Percentiles rank a stretch among this genome's conserved stretches.
Conservation (phyloP, 1,140 invertebrate species). For the Euwallacea similis region DNA sequence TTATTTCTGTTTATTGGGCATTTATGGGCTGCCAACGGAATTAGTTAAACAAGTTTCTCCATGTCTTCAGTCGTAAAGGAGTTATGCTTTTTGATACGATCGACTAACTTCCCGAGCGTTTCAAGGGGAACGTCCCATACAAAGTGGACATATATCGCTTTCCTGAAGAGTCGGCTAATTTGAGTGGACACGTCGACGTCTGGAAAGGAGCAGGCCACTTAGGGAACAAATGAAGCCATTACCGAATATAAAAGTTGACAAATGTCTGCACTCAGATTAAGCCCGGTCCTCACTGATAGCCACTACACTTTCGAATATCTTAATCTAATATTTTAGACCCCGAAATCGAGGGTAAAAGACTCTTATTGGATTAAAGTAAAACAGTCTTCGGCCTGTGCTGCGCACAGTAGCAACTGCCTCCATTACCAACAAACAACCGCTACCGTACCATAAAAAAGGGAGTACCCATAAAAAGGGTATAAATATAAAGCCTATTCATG, state of each 20-base stretch:
- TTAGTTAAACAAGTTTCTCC: constrained; percentile 33
- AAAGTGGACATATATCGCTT: too few relatives aligned
- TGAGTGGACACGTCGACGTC: constrained; percentile 40
- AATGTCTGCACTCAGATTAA: constrained; percentile 43
- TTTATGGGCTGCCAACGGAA: constrained; percentile 25
- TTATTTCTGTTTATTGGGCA: constrained; percentile 33
- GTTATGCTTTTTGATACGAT: neutral
- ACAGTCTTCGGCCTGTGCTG: too few relatives aligned
- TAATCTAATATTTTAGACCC: constrained; percentile 40
- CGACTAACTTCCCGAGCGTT: neutral
- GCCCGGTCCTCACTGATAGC: constrained; percentile 34
- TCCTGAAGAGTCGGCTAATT: constrained; percentile 31
- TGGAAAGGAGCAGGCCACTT: constrained; percentile 40
- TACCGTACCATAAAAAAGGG: constrained; percentile 19
- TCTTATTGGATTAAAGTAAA: too few relatives aligned
- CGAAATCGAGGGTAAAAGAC: too few relatives aligned
- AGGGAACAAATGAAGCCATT: constrained; percentile 44
- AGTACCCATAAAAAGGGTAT: constrained; percentile 28
- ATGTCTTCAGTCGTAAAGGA: constrained; percentile 14
- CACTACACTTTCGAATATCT: constrained; percentile 38
- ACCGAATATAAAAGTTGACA: constrained; percentile 46
- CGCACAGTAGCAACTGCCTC: neutral
- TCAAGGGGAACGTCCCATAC: too few relatives aligned
- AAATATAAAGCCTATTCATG: constrained; percentile 33
- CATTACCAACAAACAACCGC: constrained; percentile 18